These are phyloP conservation scores for Rhadina sibilatrix DNA, from an alignment of 2,113 vertebrate genomes.

Conservation along the genomic window DNA sequence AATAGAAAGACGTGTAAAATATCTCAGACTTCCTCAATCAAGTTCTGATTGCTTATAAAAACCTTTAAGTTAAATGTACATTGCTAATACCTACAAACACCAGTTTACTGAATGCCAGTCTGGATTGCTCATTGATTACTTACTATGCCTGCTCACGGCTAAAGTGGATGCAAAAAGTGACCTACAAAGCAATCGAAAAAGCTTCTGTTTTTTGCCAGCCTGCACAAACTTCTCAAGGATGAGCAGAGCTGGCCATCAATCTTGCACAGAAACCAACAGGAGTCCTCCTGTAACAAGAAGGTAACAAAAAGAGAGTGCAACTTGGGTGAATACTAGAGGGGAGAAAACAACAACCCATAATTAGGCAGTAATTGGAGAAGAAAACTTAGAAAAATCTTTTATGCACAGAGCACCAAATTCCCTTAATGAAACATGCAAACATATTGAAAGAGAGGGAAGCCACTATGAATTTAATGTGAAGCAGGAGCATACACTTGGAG, in stretches of 20 bases:
- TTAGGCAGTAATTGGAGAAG: background rate
- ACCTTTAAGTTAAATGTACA: background rate
- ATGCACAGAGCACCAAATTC: background rate
- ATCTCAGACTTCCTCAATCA: background rate
- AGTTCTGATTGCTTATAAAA: fast-evolving
- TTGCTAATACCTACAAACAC: background rate
- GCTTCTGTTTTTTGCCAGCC: background rate
- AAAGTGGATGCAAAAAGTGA: background rate
- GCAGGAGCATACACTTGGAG: background rate
- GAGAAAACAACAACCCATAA: background rate
- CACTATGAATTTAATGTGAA: background rate
- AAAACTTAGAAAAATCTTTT: background rate
- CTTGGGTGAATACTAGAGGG: background rate
- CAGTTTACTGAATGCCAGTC: background rate
- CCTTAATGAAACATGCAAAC: background rate
- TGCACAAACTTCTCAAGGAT: background rate
- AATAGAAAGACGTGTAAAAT: background rate
- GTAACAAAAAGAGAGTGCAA: background rate
- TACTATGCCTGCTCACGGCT: background rate
- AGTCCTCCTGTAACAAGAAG: background rate
- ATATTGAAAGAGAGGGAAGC: background rate
- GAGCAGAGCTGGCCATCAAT: background rate
- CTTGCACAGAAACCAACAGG: background rate
- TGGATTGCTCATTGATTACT: background rate
- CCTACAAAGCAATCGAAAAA: background rate